Conservation (phyloP, 2,113 vertebrate species). For the Colistium nudipinnis region DNA sequence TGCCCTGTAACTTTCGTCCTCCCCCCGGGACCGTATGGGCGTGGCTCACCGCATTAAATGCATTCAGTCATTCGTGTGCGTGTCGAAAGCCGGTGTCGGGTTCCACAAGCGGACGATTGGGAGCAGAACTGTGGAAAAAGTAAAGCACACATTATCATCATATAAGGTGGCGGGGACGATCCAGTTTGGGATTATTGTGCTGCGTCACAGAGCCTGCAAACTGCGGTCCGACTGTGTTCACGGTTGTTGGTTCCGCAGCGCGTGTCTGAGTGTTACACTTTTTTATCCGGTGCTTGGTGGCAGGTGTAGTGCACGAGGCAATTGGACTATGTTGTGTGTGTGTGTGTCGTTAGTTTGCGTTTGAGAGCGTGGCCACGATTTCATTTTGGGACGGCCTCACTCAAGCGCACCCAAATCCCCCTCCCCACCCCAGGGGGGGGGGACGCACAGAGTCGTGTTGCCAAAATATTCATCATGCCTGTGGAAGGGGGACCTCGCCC, state of each 20-base stretch:
- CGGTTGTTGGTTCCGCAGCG: background rate
- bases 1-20: background rate
- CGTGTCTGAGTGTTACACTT: background rate
- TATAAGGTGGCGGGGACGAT: no score
- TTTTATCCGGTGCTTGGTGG: constrained; percentile 27
- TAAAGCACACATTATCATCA: no score
- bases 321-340: background rate
- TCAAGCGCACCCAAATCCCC: constrained; percentile 25
- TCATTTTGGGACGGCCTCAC: constrained; percentile 39
- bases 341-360: constrained; percentile 16
- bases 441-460: constrained; percentile 33
- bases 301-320: constrained; percentile 43
- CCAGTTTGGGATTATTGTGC: no score
- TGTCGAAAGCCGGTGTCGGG: background rate
- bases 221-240: no score
- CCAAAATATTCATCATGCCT: constrained; percentile 72
- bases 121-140: no score
- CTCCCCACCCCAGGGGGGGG: no score
- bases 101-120: no score
- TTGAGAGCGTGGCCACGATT: constrained; percentile 38
- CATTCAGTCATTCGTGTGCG: background rate
- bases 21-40: background rate
- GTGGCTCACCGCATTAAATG: constrained; percentile 4
- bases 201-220: no score
- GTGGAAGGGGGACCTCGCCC: constrained; percentile 67